phyloP scores from a whole-genome alignment of 1,140 invertebrate genomes.

The Latrodectus geometricus region DNA sequence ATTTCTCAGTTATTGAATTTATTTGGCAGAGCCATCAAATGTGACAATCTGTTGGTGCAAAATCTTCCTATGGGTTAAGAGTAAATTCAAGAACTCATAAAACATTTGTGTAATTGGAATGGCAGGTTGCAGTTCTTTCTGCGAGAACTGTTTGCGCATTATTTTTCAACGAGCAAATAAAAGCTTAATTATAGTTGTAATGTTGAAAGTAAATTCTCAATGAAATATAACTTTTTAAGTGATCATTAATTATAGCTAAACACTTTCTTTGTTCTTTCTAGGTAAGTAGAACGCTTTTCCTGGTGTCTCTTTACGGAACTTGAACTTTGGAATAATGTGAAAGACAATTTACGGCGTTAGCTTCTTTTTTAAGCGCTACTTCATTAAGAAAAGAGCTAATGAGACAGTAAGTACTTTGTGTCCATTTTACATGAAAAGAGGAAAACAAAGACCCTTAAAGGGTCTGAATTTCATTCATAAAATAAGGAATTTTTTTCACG shows the following conservation, averaged over 20 bases:
- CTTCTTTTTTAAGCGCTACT: slow-evolving; percentile 50
- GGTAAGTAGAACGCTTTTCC: slow-evolving; percentile 44
- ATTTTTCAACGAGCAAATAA: slow-evolving; percentile 36
- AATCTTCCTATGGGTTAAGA: too few species aligned
- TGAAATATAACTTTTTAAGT: slow-evolving; percentile 61
- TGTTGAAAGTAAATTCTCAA: slow-evolving; percentile 34
- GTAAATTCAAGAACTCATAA: background rate
- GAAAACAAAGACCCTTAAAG: slow-evolving; percentile 15
- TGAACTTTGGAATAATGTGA: slow-evolving; percentile 23
- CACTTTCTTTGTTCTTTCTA: slow-evolving; percentile 50
- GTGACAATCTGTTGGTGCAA: too few species aligned
- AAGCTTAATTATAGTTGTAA: slow-evolving; percentile 20
- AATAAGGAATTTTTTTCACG: background rate
- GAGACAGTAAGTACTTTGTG: slow-evolving; percentile 52
- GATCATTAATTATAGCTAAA: slow-evolving; percentile 60
- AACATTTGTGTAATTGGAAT: background rate
- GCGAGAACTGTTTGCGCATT: background rate
- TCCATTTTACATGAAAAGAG: slow-evolving; percentile 4
- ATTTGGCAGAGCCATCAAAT: too few species aligned
- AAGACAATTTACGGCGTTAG: slow-evolving; percentile 48
- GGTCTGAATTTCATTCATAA: background rate
- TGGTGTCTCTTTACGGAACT: slow-evolving; percentile 34
- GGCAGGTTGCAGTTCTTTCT: background rate
- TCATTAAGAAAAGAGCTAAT: slow-evolving; percentile 55
- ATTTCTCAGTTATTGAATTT: too few species aligned